Base-by-base conservation (phyloP, 2,113 vertebrate genomes). In the Brachypteracias leptosomus region DNA sequence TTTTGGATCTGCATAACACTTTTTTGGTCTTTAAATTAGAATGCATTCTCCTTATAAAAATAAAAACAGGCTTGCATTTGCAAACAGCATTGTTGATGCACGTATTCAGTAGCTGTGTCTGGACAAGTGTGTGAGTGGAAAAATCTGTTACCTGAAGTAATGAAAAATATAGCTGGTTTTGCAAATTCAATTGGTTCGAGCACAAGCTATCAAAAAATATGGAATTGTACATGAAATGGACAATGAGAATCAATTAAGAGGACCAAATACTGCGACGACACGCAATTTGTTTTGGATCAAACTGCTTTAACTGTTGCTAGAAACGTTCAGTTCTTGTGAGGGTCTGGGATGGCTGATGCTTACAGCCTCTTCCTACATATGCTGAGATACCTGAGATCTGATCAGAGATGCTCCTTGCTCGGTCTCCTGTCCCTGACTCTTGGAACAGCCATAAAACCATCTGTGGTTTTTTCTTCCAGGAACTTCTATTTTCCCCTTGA, bases 381-480 rank as follows among this genome's bases (percentile, higher is more conserved):
- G n/a, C 35, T 65, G 33, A 15, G 31, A 4, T 82, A 16, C 6
- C 29, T 36, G 20, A 38, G 35, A 14, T n/a, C 28, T 58, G 47
- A 51, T 24, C 49, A 76, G 4, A 74, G 89, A 10, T 35, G 66
- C 21, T 36, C 22, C 17, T 81, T 7, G 3, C 31, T 74, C 3
- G 2, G 0, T 51, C 20, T 61, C 2, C 0, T 82, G 66, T 25
- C 38, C 28, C 6, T 67, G 21, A n/a, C 16, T 4, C 2, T 24
- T 10, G 26, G 44, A 75, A 54, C 7, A 49, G 46, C 28, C 28
- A 24, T 49, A 55, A 65, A 67, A 52, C 38, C 22, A 10, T 20
- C 3, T 0, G 44, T 42, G 35, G 3, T 28, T 80, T 65, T 38
- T 20, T 80, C 10, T 82, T 65, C 29, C n/a, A 82, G 33, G 18